Conservation (phyloP, 2,888 invertebrate species). For the Leucoma salicis region DNA sequence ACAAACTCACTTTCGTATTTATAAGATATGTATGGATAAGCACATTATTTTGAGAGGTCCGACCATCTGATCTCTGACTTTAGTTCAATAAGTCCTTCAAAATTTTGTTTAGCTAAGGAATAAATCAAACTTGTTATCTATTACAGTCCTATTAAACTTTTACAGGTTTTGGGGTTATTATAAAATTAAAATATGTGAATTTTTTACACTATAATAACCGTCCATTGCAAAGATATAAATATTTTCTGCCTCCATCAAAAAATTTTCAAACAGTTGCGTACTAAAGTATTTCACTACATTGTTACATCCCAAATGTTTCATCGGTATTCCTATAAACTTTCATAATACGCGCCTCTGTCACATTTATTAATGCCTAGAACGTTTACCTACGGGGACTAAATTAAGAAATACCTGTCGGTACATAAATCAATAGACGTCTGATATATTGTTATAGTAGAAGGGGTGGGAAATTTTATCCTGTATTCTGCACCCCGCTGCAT, state of each 20-base stretch:
- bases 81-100: too few relatives aligned
- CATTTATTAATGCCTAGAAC: conserved; percentile 36
- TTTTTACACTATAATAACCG: too few relatives aligned
- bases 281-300: conserved; percentile 37
- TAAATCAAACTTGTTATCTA: too few relatives aligned
- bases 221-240: too few relatives aligned
- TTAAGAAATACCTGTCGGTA: conserved; percentile 52
- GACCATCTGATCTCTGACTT: too few relatives aligned
- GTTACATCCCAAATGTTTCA: conserved; percentile 39
- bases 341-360: conserved; percentile 38
- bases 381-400: conserved; percentile 42
- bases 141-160: too few relatives aligned
- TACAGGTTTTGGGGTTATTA: too few relatives aligned
- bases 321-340: conserved; percentile 41
- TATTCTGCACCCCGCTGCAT: conserved; percentile 49
- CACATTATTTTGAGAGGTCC: too few relatives aligned
- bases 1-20: too few relatives aligned
- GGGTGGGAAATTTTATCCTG: conserved; percentile 36
- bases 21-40: too few relatives aligned
- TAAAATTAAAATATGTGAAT: too few relatives aligned
- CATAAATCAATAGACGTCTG: conserved; percentile 55
- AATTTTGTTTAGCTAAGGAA: too few relatives aligned
- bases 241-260: conserved; percentile 23
- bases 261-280: conserved; percentile 26
- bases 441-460: conserved; percentile 44